Evolutionary conservation across 30 jellyfish, hydroid and myxozoan species (phyloP).

Genomic region (Aurelia sp.): DNA sequence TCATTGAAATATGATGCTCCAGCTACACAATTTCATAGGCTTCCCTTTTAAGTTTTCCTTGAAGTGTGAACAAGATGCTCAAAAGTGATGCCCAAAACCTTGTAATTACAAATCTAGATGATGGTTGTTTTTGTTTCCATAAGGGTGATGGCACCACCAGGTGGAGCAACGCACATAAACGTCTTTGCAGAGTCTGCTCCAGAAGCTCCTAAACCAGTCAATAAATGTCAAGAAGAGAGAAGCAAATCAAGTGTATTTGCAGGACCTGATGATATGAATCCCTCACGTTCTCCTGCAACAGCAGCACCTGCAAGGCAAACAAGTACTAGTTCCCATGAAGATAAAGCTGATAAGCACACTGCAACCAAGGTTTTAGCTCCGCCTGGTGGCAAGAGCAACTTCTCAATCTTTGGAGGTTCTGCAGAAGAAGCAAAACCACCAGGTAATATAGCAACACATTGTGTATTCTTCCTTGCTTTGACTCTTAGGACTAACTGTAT

Average conservation of each 20-base stretch:
- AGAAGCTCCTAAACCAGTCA: slow-evolving; percentile 63
- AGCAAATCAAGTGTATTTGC: slow-evolving; percentile 73
- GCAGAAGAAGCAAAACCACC: slow-evolving; percentile 32
- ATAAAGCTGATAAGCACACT: slow-evolving; percentile 32
- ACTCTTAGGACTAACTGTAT: no score
- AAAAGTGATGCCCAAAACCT: no score
- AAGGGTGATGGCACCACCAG: slow-evolving; percentile 89
- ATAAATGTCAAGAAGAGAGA: slow-evolving; percentile 72
- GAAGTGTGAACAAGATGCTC: no score
- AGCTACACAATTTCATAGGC: no score
- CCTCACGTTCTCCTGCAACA: slow-evolving; percentile 49
- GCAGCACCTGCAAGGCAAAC: slow-evolving; percentile 32
- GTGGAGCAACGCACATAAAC: slow-evolving; percentile 74
- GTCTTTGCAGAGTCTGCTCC: slow-evolving; percentile 73
- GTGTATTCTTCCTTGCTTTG: no score
- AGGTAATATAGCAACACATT: slow-evolving; percentile 10
- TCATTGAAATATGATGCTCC: no score
- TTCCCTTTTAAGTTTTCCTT: no score
- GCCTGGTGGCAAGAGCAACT: slow-evolving; percentile 59
- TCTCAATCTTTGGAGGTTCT: slow-evolving; percentile 41
- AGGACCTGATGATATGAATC: slow-evolving; percentile 70
- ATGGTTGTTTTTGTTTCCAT: neutral
- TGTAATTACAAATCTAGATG: no score
- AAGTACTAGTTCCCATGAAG: slow-evolving; percentile 18
- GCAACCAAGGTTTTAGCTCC: slow-evolving; percentile 69